phyloP scores from a whole-genome alignment of 1,140 invertebrate species.

The Drosophila truncata region DNA sequence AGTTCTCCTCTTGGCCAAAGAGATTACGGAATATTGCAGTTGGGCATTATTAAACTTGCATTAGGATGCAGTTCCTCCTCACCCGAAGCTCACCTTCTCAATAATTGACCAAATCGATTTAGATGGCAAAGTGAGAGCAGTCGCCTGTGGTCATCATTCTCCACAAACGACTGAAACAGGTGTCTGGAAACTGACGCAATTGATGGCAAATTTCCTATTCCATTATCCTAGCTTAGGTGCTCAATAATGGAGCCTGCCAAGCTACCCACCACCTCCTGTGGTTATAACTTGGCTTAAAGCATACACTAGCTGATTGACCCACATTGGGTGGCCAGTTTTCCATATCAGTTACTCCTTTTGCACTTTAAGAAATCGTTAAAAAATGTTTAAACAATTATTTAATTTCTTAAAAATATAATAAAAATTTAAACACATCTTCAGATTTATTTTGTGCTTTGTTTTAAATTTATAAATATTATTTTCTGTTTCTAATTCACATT shows the following conservation, averaged over 20 bases:
- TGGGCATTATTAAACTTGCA: slow-evolving; percentile 44
- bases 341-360: slow-evolving; percentile 5
- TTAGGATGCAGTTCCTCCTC: slow-evolving; percentile 11
- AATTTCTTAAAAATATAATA: neutral
- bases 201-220: slow-evolving; percentile 17
- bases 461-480: neutral
- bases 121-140: slow-evolving; percentile 5
- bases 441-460: no score
- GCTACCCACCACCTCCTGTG: neutral
- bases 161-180: slow-evolving; percentile 8
- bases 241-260: slow-evolving; percentile 7
- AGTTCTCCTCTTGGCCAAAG: slow-evolving; percentile 29
- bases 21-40: slow-evolving; percentile 42
- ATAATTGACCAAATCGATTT: slow-evolving; percentile 25
- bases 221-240: slow-evolving; percentile 17
- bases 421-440: no score
- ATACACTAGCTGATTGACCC: neutral
- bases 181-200: slow-evolving; percentile 18
- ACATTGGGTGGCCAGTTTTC: neutral
- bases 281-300: slow-evolving; percentile 20
- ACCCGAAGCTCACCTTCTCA: neutral
- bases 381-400: neutral
- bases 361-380: neutral
- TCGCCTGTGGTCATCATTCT: neutral
- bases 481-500: neutral